Base-by-base conservation (phyloP, 37 sponge, comb jelly and placozoan genomes). In the Theonella swinhoei region DNA sequence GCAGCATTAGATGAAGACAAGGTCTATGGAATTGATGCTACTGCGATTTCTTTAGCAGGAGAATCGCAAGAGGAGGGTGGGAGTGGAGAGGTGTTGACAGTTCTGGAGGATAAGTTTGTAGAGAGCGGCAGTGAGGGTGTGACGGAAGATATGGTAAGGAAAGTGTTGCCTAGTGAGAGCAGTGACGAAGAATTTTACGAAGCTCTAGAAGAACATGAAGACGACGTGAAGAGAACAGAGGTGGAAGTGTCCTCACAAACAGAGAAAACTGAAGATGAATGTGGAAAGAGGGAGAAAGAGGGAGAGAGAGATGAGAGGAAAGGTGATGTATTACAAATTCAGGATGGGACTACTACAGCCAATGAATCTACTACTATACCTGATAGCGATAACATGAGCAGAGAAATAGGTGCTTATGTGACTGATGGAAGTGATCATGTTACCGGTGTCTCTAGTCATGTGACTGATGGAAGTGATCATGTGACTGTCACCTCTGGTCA, bases 161-260 rank as follows among this genome's bases (percentile, higher is more conserved):
- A 5, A 41, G 3, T 2, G 62, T 42, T 7, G 7, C 7, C 11
- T 37, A 38, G 43, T 29, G 34, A 47, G 11, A 7, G 70, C n/a
- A 83, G 80, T 64, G 85, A 81, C 1, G 94, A 93, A 4, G 95
- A 94, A 29, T 94, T 94, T 72, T 91, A 42, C 77, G 95, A 91
- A 68, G 91, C 95, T 29, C 64, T 84, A 59, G 95, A 94, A 68
- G 40, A 66, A 2, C 66, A 74, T 28, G 77, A 80, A 9, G 29
- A 22, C 31, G 75, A 67, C 4, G 17, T 3, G 2, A 54, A 38
- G 22, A 29, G 29, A 32, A 35, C 72, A 34, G 3, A 22, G 24
- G n/a, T 1, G 8, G 39, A 25, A 9, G 23, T 36, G 40, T 31
- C 77, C 29, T 28, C 76, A 75, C 33, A 29, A n/a, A 3, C 1